phyloP scores from a whole-genome alignment of 2,113 vertebrate species.

The Opisthocomus hoazin region DNA sequence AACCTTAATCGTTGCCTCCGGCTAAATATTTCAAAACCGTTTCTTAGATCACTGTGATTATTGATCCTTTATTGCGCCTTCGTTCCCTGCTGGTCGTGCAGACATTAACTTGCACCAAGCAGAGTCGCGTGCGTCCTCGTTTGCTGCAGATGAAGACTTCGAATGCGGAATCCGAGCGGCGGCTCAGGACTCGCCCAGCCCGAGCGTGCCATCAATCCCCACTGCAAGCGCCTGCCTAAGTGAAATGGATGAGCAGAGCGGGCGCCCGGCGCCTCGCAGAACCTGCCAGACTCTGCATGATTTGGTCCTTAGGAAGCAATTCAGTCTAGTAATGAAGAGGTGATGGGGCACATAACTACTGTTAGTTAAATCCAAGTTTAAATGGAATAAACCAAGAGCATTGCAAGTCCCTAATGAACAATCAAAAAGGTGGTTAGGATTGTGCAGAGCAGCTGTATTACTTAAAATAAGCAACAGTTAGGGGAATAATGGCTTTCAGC shows the following conservation, averaged over 20 bases:
- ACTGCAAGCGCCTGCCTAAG: neutral
- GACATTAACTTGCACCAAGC: neutral
- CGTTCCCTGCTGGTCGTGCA: neutral
- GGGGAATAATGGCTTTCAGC: neutral
- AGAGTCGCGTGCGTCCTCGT: neutral
- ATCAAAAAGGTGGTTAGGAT: slow-evolving; percentile 15
- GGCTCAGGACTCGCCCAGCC: neutral
- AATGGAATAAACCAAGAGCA: slow-evolving; percentile 13
- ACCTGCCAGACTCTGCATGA: neutral
- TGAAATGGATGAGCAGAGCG: slow-evolving; percentile 32
- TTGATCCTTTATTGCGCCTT: neutral
- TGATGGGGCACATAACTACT: slow-evolving; percentile 36
- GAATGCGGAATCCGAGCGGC: neutral
- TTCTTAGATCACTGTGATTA: neutral
- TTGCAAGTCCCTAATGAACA: slow-evolving; percentile 45
- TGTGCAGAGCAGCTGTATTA: slow-evolving; percentile 7
- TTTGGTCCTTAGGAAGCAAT: slow-evolving; percentile 45
- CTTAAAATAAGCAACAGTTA: slow-evolving; percentile 42
- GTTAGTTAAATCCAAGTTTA: slow-evolving; percentile 9
- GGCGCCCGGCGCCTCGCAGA: neutral
- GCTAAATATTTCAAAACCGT: neutral
- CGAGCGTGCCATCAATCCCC: neutral
- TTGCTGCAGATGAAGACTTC: slow-evolving; percentile 8
- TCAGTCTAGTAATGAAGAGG: slow-evolving; percentile 11
- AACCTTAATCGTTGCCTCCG: neutral